Percentiles rank a stretch among this genome's conserved stretches.
Evolutionary conservation across 1,140 invertebrate genomes (phyloP).

Genomic region (Rhagoletis zephyria): DNA sequence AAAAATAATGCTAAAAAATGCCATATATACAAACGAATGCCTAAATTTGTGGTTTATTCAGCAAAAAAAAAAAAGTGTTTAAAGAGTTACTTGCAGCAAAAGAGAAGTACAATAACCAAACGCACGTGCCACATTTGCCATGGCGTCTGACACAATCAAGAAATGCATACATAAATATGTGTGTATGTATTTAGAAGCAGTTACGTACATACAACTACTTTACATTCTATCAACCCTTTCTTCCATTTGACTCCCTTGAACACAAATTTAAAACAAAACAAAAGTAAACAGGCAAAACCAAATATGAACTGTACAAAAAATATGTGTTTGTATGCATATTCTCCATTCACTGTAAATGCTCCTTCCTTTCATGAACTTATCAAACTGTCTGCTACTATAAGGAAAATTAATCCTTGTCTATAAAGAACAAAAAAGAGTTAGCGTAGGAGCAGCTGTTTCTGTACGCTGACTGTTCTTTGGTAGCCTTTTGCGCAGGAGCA

Average conservation of each 20-base stretch:
- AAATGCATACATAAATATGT: too few species aligned
- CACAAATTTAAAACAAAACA: not conserved
- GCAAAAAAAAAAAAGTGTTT: too few species aligned
- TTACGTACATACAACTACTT: not conserved
- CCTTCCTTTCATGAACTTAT: constrained; percentile 7
- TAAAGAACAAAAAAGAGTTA: constrained; percentile 6
- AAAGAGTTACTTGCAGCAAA: too few species aligned
- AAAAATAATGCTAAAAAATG: too few species aligned
- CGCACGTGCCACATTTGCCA: too few species aligned
- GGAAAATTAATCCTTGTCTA: constrained; percentile 23
- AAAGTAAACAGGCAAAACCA: not conserved
- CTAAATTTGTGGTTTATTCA: too few species aligned
- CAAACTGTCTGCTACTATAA: constrained; percentile 17
- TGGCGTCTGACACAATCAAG: too few species aligned
- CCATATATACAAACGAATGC: too few species aligned
- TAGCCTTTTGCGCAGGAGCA: constrained; percentile 17
- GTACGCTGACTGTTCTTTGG: not conserved
- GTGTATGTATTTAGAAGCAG: too few species aligned
- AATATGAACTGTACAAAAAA: not conserved
- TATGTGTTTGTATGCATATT: not conserved
- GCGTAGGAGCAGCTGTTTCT: constrained; percentile 1
- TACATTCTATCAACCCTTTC: not conserved
- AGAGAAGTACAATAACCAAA: too few species aligned
- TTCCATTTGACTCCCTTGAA: not conserved
- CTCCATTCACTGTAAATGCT: not conserved